Percentiles rank a stretch among this genome's conserved stretches.
These are phyloP conservation scores for Gastracanthus pulcherrimus DNA, from an alignment of 2,888 invertebrate species.

Conservation along the genomic window DNA sequence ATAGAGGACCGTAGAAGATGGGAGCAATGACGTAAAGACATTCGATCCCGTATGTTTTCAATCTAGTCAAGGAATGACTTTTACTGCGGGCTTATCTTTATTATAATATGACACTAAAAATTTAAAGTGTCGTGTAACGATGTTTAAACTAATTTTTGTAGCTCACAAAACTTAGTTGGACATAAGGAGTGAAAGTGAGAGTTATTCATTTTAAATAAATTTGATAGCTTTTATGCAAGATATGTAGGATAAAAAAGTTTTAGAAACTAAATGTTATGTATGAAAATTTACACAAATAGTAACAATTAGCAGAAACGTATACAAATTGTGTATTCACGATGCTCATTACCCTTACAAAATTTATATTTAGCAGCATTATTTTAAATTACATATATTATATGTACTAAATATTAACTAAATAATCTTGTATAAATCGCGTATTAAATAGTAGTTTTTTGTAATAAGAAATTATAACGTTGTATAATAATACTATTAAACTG, in stretches of 20 bases:
- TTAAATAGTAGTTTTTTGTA: too few species aligned
- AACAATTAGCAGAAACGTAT: neutral
- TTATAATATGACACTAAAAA: conserved; percentile 10
- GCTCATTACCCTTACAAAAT: too few species aligned
- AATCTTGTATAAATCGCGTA: too few species aligned
- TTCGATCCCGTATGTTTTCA: conserved; percentile 22
- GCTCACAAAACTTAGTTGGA: neutral
- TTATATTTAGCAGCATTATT: too few species aligned
- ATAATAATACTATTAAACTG: too few species aligned
- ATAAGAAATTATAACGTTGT: too few species aligned
- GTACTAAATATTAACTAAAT: too few species aligned
- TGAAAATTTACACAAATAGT: neutral
- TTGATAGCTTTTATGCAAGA: too few species aligned
- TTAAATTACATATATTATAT: too few species aligned
- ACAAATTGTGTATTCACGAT: neutral
- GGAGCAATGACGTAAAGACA: conserved; percentile 10
- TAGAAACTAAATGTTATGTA: neutral
- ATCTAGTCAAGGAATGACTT: neutral
- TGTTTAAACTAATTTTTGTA: neutral
- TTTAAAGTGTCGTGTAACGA: conserved; percentile 13
- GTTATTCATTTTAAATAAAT: neutral
- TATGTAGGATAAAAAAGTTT: neutral
- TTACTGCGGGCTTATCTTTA: neutral
- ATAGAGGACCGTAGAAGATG: neutral
- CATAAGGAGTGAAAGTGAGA: neutral